Base-by-base conservation (phyloP, 2,113 vertebrate species). In the Campylorhamphus procurvoides region DNA sequence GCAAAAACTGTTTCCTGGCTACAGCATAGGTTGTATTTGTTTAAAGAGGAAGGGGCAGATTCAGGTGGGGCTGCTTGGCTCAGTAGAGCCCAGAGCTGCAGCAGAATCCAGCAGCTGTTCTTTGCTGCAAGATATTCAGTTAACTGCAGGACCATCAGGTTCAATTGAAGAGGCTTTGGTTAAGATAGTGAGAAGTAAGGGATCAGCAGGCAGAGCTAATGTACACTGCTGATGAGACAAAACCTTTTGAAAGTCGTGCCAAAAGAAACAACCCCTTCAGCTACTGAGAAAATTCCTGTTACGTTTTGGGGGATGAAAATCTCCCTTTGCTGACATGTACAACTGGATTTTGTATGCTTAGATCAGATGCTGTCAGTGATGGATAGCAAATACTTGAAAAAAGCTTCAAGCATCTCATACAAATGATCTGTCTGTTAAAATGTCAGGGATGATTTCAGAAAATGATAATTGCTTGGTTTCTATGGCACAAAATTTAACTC, bases 221-320 rank as follows among this genome's bases (percentile, higher is more conserved):
- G 75, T 47, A 75, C 40, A 31, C 40, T 90, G 71, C 53, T 73
- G 58, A 37, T 85, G 44, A 90, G 55, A 76, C 24, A 94, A 55
- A 89, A 55, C n/a, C 47, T 72, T 92, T 75, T 71, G 85, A 25
- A 87, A 95, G 44, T 42, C 18, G 14, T 81, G 80, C 59, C 90
- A 87, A 91, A 82, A 67, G 59, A 93, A 94, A 78, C 85, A 80
- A 29, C n/a, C 22, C 28, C 63, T 90, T 79, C 49, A 84, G 60
- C 69, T 96, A 63, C 71, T 86, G 86, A 92, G 71, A 96, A 96
- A 87, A 91, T 90, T 75, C 59, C 49, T 33, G 18, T 62, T 87
- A 47, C 2, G 0, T 39, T 42, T 64, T 12, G 20, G 11, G 28
- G 17, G 7, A 50, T 49, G 33, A 78, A 89, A 49, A 84, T 81